Evolutionary conservation across 2,888 invertebrate genomes (phyloP), one percentile per base, ranked within the genome.

Genomic region (Slavum lentiscoides): DNA sequence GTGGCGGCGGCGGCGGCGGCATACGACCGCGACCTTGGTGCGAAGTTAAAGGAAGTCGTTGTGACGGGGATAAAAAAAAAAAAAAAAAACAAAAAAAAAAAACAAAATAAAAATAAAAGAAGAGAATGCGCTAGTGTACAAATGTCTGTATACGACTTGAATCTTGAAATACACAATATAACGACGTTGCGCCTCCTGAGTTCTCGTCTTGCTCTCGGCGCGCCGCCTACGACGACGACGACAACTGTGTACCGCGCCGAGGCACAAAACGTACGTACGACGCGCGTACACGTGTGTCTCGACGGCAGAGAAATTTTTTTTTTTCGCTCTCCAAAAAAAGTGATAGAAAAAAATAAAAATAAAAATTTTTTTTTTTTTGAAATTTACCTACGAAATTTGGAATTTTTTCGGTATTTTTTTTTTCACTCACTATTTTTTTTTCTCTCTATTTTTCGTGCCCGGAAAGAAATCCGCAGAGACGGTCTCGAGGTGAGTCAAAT

Each of bases 61-160:
- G 9, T 21, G 70, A 39, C 37, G 69, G 55, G 30, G 30, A 61
- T 23, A 23, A 30, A 23, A 64, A 64, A 37, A 62, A 30, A 62
- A 62, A 62, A 23, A 23, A 61, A 61, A 1, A 15, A 61, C 13
- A 30, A 15, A n/a, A 59, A 23, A 53, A 5, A 53, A 30, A 30
- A 30, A 30, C 4, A 4, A 30, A 30, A 30, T 30, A 4, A 30
- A 30, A 30, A 30, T 2, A 30, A 30, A 30, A 30, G 4, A 30
- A 30, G 39, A 75, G 75, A 75, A 75, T 75, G 75, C 75, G 75
- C 75, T 75, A 75, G 75, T 75, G 75, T 74, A 75, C 75, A 39
- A 43, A 75, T 58, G 75, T 74, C 67, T 58, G 23, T 68, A 13
- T 69, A 53, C 53, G 66, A 75, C 75, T 75, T 58, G 75, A 58